phyloP scores from a whole-genome alignment of 2,113 vertebrate genomes.

The Meriones unguiculatus region DNA sequence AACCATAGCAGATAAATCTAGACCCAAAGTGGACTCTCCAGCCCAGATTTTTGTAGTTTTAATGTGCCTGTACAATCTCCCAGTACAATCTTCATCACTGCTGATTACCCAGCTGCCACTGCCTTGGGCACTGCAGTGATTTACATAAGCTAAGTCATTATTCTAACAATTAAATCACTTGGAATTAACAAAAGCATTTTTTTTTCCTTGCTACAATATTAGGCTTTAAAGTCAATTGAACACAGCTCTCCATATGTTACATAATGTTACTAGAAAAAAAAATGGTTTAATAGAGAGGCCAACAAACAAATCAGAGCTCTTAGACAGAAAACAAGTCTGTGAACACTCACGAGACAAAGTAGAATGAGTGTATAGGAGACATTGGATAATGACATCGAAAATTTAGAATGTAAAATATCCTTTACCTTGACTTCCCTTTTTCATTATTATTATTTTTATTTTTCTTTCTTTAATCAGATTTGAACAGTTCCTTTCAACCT shows the following conservation, averaged over 20 bases:
- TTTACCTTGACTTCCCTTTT: neutral
- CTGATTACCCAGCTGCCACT: neutral
- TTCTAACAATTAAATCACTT: slow-evolving; percentile 51
- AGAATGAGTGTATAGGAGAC: neutral
- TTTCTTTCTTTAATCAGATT: neutral
- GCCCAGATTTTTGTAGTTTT: slow-evolving; percentile 12
- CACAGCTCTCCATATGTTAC: neutral
- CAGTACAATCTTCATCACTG: neutral
- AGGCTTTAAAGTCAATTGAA: slow-evolving; percentile 9
- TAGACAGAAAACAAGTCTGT: neutral
- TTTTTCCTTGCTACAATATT: neutral
- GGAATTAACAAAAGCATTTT: slow-evolving; percentile 41
- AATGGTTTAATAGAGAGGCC: slow-evolving; percentile 2
- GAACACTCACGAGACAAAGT: neutral
- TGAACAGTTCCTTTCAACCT: neutral
- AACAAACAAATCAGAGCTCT: neutral
- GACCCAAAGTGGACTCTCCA: slow-evolving; percentile 12
- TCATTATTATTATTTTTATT: neutral
- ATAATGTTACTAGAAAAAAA: neutral
- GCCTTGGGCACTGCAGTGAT: neutral
- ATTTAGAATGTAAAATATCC: neutral
- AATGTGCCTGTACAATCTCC: neutral
- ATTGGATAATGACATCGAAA: neutral
- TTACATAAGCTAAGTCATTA: slow-evolving; percentile 53
- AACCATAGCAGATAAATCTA: slow-evolving; percentile 46